A percentile compares a stretch with the other conserved stretches of the same genome.
Conservation (phyloP, 1,140 invertebrate genomes). For the Bombus turneri region DNA sequence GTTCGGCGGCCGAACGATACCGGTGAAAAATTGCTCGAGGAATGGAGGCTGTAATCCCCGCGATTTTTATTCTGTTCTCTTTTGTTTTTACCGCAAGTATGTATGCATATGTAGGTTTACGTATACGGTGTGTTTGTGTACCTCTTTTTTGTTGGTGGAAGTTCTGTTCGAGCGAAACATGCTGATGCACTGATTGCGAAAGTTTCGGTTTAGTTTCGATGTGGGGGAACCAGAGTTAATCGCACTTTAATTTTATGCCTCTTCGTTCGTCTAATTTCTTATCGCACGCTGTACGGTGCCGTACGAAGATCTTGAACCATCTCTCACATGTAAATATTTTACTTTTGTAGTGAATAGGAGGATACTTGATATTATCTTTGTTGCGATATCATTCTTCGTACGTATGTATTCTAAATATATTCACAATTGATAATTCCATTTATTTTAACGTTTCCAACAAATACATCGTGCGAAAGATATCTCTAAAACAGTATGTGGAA, state of each 20-base stretch:
- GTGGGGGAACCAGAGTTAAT: background rate
- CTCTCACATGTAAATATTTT: background rate
- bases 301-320: background rate
- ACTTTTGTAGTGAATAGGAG: background rate
- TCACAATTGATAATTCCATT: background rate
- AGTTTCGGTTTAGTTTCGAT: background rate
- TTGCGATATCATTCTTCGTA: background rate
- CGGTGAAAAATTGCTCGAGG: constrained; percentile 52
- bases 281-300: background rate
- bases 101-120: too few species aligned
- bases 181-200: background rate
- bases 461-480: too few species aligned
- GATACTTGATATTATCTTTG: background rate
- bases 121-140: background rate
- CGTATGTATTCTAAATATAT: background rate
- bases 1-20: constrained; percentile 31
- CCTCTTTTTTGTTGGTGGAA: rapidly evolving
- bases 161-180: background rate
- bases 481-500: too few species aligned
- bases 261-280: background rate
- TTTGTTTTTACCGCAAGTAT: background rate
- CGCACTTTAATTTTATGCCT: background rate
- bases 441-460: background rate
- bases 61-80: constrained; percentile 34
- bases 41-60: constrained; percentile 44